Evolutionary conservation across 1,140 invertebrate genomes (phyloP), one percentile per base, ranked within the genome.

Genomic region (Drosophila erecta): DNA sequence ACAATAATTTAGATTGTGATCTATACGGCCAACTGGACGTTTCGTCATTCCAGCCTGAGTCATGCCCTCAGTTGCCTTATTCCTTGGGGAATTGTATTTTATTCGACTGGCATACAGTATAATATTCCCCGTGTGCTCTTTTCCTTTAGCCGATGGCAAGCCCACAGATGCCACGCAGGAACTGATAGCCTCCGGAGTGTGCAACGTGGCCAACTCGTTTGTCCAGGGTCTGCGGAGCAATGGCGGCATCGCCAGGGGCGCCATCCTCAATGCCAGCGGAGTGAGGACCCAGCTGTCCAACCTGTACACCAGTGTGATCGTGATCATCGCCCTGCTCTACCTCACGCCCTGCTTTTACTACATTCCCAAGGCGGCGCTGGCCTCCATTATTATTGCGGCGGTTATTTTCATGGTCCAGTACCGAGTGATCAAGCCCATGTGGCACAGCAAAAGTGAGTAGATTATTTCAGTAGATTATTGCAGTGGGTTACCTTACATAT

Each of bases 221-320:
- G 95, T 98, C 64, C 95, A 96, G 93, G 93, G 96, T 0, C 97
- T 96, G 90, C 98, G 98, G 14, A 95, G 96, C 4, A 96, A 97
- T 33, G 98, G 97, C 38, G 96, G 96, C 37, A 93, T 98, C 33
- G 96, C 96, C 33, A 94, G 97, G 77, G 90, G 97, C 77, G 98
- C 98, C 51, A 97, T 99, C 1, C 96, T 97, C 85, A 97, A 98
- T 89, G 95, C 96, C 46, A 97, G 96, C 81, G 98, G 98, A 7
- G 97, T 98, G 0, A 94, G 95, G 78, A 98, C 97, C 3, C 96
- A 97, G 7, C 90, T 98, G 35, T 97, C 96, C 17, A 97, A 97
- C 12, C 81, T 98, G 14, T 92, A 92, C 51, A 90, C 92, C 94
- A 96, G 96, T 56, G 83, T 94, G 41, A 93, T 97, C 43, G 96